Conservation (phyloP, 1,140 invertebrate species). For the Pantala flavescens region DNA sequence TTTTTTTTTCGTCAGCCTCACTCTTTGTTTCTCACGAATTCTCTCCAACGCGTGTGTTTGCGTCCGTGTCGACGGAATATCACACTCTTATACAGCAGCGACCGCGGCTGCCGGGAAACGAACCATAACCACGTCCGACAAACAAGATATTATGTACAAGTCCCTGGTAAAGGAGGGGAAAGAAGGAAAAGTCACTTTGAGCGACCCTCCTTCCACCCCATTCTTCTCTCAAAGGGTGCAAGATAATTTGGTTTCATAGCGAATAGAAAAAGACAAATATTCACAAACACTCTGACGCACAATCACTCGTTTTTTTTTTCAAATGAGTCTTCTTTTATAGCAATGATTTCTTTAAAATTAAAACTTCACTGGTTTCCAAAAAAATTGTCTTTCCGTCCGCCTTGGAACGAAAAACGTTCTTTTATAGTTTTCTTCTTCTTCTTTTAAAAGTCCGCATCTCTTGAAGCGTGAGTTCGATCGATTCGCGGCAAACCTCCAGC, state of each 20-base stretch:
- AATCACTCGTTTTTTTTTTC: background rate
- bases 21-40: background rate
- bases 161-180: background rate
- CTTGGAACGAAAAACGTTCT: too few species aligned
- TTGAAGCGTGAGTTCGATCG: too few species aligned
- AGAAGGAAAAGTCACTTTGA: background rate
- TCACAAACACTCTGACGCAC: background rate
- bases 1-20: background rate
- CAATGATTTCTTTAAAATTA: too few species aligned
- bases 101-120: too few species aligned
- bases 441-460: too few species aligned
- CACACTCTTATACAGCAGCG: too few species aligned
- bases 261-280: slow-evolving; percentile 4
- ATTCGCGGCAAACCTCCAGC: too few species aligned
- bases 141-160: background rate
- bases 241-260: background rate
- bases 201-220: background rate
- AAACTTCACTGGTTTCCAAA: too few species aligned
- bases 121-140: background rate
- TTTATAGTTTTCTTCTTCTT: too few species aligned
- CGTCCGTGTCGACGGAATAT: too few species aligned
- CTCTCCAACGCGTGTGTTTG: too few species aligned
- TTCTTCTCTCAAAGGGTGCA: background rate
- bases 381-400: too few species aligned
- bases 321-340: background rate